A percentile compares a stretch with the other conserved stretches of the same genome.
These are phyloP conservation scores for Pristionchus mayeri DNA, from an alignment of 2,888 invertebrate genomes.

Conservation along the genomic window DNA sequence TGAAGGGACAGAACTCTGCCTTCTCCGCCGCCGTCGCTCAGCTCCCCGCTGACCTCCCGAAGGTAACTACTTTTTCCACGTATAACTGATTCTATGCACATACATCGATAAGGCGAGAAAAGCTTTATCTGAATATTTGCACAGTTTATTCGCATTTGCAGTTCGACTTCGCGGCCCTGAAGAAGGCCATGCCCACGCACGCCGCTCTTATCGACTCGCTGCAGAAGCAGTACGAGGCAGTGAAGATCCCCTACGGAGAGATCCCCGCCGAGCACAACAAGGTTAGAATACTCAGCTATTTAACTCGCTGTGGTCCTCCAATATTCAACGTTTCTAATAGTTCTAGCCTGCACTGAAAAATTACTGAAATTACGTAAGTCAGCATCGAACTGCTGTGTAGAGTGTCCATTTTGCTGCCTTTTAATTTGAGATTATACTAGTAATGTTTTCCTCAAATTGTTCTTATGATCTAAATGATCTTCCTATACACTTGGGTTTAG, in stretches of 20 bases:
- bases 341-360: no score
- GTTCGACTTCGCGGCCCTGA: constrained; percentile 74
- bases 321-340: no score
- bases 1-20: constrained; percentile 73
- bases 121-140: not conserved
- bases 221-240: constrained; percentile 75
- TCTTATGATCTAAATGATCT: no score
- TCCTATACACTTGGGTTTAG: no score
- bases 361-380: no score
- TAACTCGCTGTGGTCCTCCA: no score
- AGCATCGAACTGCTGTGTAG: no score
- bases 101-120: no score
- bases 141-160: constrained; percentile 1
- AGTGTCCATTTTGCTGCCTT: no score
- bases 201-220: constrained; percentile 71
- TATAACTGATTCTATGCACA: not conserved
- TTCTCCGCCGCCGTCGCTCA: constrained; percentile 69
- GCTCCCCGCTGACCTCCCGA: constrained; percentile 74
- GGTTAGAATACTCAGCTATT: no score
- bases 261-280: constrained; percentile 68
- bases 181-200: constrained; percentile 75
- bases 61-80: constrained; percentile 52
- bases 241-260: constrained; percentile 75
- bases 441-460: no score
- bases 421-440: no score